Evolutionary conservation across 2,888 invertebrate species (phyloP).

Genomic region (Desoria tigrina): DNA sequence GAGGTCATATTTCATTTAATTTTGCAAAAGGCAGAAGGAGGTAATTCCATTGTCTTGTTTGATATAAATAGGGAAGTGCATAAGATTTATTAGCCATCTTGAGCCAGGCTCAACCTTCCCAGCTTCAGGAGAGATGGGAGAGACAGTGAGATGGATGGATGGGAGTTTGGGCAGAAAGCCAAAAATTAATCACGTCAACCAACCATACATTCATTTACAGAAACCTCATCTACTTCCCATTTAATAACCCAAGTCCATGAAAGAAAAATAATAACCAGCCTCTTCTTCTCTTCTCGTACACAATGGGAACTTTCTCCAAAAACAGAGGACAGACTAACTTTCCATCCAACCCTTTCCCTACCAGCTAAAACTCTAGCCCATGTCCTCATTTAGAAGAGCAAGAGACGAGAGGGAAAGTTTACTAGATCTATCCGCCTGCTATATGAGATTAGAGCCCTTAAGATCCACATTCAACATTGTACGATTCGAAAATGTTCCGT

Average conservation of each 20-base stretch:
- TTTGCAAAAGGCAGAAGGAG: background rate
- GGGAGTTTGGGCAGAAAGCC: slow-evolving; percentile 45
- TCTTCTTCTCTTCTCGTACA: slow-evolving; percentile 1
- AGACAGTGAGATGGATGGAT: slow-evolving; percentile 45
- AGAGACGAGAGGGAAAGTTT: too few relatives aligned
- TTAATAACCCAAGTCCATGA: slow-evolving; percentile 13
- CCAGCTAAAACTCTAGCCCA: too few relatives aligned
- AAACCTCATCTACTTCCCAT: slow-evolving; percentile 17
- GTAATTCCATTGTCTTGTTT: slow-evolving; percentile 34
- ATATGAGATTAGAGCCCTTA: too few relatives aligned
- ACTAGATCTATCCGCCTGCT: too few relatives aligned
- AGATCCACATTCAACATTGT: too few relatives aligned
- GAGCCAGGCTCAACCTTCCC: background rate
- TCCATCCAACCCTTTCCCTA: background rate
- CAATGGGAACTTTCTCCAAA: background rate
- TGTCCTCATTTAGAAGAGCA: too few relatives aligned
- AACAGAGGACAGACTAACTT: slow-evolving; percentile 1
- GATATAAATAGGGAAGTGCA: slow-evolving; percentile 28
- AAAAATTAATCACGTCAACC: slow-evolving; percentile 49
- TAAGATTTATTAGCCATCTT: slow-evolving; percentile 43
- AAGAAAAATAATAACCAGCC: slow-evolving; percentile 7
- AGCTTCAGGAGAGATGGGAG: slow-evolving; percentile 9
- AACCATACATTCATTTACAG: slow-evolving; percentile 16
- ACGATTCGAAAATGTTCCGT: too few relatives aligned
- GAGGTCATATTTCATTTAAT: too few relatives aligned